Evolutionary conservation across 30 jellyfish, hydroid and myxozoan species (phyloP).

Genomic region (Pseudorhiza aurosa): DNA sequence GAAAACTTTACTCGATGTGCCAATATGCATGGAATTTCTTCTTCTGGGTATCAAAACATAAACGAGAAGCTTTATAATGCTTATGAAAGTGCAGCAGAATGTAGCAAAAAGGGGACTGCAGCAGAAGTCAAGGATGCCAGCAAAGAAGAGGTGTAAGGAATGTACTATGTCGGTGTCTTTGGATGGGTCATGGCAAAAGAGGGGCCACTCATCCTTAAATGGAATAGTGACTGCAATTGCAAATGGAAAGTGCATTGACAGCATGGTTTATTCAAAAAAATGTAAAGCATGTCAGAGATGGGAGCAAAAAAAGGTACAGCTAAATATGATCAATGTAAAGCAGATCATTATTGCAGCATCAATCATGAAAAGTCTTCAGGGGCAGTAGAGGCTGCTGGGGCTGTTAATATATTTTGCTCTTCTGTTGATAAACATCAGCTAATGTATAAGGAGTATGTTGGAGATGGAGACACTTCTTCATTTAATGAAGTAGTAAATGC

Average conservation of each 20-base stretch:
- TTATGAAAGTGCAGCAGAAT: neutral
- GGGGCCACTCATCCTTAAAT: constrained; percentile 55
- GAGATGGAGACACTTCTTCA: constrained; percentile 49
- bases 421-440: constrained; percentile 40
- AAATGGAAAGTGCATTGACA: constrained; percentile 54
- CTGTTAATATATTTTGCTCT: constrained; percentile 28
- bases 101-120: neutral
- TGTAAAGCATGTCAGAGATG: constrained; percentile 58
- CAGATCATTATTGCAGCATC: constrained; percentile 23
- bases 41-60: neutral
- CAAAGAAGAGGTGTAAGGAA: neutral
- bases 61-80: neutral
- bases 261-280: constrained; percentile 12
- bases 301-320: constrained; percentile 29
- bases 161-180: constrained; percentile 4
- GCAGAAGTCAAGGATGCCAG: neutral
- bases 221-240: constrained; percentile 57
- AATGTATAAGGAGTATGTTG: constrained; percentile 21
- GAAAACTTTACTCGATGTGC: neutral
- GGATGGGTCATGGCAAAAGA: constrained; percentile 64
- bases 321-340: constrained; percentile 44
- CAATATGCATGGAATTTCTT: neutral
- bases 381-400: constrained; percentile 71
- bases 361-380: constrained; percentile 60
- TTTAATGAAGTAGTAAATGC: constrained; percentile 7